Base-by-base conservation (phyloP, 2,888 invertebrate species). In the Drosophila nr. perissopoda region DNA sequence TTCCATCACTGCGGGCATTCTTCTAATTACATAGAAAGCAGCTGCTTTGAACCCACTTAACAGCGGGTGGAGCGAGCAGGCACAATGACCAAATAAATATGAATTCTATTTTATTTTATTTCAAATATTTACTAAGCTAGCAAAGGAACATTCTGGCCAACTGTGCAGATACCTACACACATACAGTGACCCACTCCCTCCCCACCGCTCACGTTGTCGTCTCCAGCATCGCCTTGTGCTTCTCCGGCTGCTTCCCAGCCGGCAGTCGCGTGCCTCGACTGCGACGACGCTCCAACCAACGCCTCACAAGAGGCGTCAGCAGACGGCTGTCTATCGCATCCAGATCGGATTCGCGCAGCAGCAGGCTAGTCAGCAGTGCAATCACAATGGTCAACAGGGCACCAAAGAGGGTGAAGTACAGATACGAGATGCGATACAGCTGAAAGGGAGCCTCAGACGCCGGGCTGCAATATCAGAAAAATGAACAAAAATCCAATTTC, bases 331-430 rank as follows among this genome's bases (percentile, higher is more conserved):
- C 94, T 13, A 95, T 89, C 64, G 95, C 94, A 53, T 94, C 91
- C 2, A 95, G 93, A 75, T 95, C 94, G 74, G 94, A 93, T 0
- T 94, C 94, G 34, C 93, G 93, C 0, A 94, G 93, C 27, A 94
- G 76, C 21, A 94, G 92, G 73, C 95, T 95, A 1, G 94, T 94
- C 1, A 94, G 59, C 18, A 95, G 84, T 2, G 94, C 94, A 11
- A 95, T 93, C 8, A 93, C 82, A 69, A 95, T 94, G 10, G 95
- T 94, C 0, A 95, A 93, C 16, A 94, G 40, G 7, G 94, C 93
- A 1, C 96, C 96, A 13, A 95, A 91, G 16, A 96, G 91, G 0
- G 96, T 96, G 83, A 97, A 97, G 96, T 96, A 97, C 90, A 97
- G 94, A 92, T 97, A 97, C 1, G 97, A 97, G 11, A 97, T 94